phyloP scores from a whole-genome alignment of 2,113 vertebrate species.

The Cichladusa arquata region DNA sequence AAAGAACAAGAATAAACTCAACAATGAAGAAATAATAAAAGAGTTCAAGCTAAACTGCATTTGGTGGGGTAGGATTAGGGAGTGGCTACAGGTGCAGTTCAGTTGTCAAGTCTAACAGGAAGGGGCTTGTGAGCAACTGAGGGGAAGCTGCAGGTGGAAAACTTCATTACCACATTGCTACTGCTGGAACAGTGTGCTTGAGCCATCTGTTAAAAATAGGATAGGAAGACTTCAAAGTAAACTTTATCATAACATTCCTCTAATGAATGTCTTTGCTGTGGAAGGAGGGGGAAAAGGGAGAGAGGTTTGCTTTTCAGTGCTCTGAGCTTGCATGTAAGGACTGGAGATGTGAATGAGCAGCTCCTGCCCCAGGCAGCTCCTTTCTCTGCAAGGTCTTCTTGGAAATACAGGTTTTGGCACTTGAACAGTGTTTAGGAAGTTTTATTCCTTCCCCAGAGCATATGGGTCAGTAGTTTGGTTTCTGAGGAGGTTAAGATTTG shows the following conservation, averaged over 20 bases:
- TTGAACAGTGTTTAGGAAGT: not conserved
- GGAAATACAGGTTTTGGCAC: not conserved
- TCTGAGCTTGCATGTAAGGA: not conserved
- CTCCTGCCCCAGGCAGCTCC: not conserved
- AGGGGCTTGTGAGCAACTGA: not conserved
- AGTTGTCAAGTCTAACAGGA: not conserved
- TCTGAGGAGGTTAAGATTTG: not conserved
- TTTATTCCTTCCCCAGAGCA: not conserved
- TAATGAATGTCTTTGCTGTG: not conserved
- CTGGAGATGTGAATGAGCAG: not conserved
- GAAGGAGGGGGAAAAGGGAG: not conserved
- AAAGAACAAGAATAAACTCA: not conserved
- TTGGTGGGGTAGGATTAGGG: not conserved
- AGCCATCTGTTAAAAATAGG: not conserved
- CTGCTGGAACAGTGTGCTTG: not conserved
- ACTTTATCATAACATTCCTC: not conserved
- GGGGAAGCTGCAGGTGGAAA: not conserved
- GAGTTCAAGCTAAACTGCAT: not conserved
- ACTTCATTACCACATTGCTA: not conserved
- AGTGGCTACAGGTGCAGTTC: not conserved
- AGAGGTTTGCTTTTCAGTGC: not conserved
- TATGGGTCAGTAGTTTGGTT: not conserved
- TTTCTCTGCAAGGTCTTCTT: not conserved
- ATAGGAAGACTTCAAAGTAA: not conserved
- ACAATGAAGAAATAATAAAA: not conserved